Conservation (phyloP, 2,888 invertebrate genomes). For the Phlogophora meticulosa region DNA sequence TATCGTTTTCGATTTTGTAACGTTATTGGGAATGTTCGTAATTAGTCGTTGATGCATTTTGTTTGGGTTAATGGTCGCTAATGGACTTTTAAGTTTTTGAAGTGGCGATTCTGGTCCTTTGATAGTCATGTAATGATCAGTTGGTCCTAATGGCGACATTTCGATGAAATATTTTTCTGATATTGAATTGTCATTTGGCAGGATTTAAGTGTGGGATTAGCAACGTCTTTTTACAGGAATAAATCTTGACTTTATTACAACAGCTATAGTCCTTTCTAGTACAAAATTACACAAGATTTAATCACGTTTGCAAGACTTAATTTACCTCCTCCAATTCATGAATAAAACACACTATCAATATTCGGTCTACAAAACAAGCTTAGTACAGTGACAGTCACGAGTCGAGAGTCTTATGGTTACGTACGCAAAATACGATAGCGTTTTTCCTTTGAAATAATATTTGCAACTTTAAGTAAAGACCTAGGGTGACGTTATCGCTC, state of each 20-base stretch:
- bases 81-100: constrained; percentile 44
- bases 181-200: constrained; percentile 13
- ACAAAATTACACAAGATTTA: not conserved
- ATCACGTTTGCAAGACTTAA: constrained; percentile 10
- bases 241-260: not conserved
- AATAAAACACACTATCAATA: constrained; percentile 9
- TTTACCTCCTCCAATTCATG: not conserved
- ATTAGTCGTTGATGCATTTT: constrained; percentile 58
- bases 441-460: too few relatives aligned
- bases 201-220: constrained; percentile 17
- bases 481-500: too few relatives aligned
- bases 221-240: not conserved
- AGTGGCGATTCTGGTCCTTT: constrained; percentile 16
- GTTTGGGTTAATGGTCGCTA: constrained; percentile 38
- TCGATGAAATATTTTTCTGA: constrained; percentile 27
- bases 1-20: constrained; percentile 73
- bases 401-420: too few relatives aligned
- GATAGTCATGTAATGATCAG: constrained; percentile 28
- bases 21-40: constrained; percentile 61
- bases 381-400: too few relatives aligned
- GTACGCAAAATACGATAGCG: too few relatives aligned
- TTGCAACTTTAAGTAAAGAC: too few relatives aligned
- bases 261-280: constrained; percentile 10
- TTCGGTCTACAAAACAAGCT: constrained; percentile 3
- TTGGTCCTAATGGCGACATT: constrained; percentile 41